phyloP scores from a whole-genome alignment of 2,113 vertebrate species.

The Hemiscyllium ocellatum region DNA sequence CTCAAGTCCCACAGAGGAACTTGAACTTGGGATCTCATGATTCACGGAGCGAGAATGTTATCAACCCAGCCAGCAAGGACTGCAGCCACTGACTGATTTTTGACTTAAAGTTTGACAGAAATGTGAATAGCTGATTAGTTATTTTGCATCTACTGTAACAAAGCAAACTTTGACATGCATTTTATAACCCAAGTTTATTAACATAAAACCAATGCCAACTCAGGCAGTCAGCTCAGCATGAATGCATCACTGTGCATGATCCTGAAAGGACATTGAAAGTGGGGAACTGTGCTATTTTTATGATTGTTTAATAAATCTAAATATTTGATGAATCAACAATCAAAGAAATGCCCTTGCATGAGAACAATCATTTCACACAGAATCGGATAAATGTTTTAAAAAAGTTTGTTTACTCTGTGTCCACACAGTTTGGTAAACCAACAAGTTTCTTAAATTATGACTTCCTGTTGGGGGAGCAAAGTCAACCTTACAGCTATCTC shows the following conservation, averaged over 20 bases:
- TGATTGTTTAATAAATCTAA: not conserved
- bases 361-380: not conserved
- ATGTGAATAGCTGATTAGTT: not conserved
- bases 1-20: not conserved
- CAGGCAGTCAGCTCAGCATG: not conserved
- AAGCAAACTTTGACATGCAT: not conserved
- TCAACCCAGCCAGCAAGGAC: not conserved
- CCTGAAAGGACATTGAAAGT: not conserved
- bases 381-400: not conserved
- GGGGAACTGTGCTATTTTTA: not conserved
- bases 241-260: not conserved
- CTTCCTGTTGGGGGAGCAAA: slow-evolving; percentile 28
- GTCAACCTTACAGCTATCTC: slow-evolving; percentile 17
- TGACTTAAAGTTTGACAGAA: not conserved
- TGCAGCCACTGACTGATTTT: not conserved
- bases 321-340: not conserved
- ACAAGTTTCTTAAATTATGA: slow-evolving; percentile 10
- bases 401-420: not conserved
- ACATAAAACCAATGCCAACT: not conserved
- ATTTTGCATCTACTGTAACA: not conserved
- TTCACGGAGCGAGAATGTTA: not conserved
- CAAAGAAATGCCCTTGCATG: not conserved
- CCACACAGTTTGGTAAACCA: not conserved
- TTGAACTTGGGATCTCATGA: not conserved
- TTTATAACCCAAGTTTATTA: not conserved